Conservation (phyloP, 53 echinoderm and acorn worm genomes). For the Holothuria leucospilota region DNA sequence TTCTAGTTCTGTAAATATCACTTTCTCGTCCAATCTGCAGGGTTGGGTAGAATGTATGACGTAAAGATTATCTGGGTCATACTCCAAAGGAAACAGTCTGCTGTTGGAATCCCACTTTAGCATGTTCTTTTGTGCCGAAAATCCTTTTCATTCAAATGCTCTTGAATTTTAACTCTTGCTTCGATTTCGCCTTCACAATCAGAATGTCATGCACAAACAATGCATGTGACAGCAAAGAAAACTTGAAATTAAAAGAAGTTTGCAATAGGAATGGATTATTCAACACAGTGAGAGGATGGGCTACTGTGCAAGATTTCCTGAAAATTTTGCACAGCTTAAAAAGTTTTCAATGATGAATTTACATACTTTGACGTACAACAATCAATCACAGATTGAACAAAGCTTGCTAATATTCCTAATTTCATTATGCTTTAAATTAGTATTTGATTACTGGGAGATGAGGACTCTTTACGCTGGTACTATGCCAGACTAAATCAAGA, state of each 20-base stretch:
- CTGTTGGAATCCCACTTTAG: conserved; percentile 95
- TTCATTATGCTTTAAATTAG: no score
- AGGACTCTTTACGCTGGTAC: no score
- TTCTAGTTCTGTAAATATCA: conserved; percentile 82
- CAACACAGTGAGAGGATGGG: not conserved
- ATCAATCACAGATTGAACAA: no score
- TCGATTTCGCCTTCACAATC: conserved; percentile 91
- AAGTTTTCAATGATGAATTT: no score
- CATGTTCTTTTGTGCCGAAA: conserved; percentile 98
- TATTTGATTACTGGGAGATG: no score
- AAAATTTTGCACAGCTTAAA: not conserved
- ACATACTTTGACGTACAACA: no score
- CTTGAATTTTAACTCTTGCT: conserved; percentile 91
- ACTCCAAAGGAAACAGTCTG: conserved; percentile 96
- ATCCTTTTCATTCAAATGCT: conserved; percentile 93
- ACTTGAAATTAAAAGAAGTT: not conserved
- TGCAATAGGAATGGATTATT: not conserved
- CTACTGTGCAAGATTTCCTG: not conserved
- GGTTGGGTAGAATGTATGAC: conserved; percentile 91
- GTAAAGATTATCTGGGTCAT: conserved; percentile 93
- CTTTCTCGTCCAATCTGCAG: conserved; percentile 97
- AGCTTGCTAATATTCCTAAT: no score
- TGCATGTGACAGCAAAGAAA: not conserved
- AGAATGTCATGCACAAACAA: conserved; percentile 78
- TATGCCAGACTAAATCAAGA: no score